Percentiles rank a stretch among this genome's conserved stretches.
Evolutionary conservation across 2,888 invertebrate species (phyloP).

Genomic region (Therioaphis trifolii): DNA sequence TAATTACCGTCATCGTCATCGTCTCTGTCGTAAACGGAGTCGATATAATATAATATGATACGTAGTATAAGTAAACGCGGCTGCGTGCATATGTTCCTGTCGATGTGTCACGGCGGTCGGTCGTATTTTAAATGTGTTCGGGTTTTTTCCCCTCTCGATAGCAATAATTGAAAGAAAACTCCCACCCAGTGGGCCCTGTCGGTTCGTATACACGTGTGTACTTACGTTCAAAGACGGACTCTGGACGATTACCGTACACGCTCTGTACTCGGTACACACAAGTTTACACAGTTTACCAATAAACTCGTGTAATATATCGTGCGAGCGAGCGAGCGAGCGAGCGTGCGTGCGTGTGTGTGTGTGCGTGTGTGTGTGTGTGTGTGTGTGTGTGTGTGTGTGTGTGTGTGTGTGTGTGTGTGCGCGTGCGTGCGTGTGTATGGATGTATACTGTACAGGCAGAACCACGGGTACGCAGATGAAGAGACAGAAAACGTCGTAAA

Average conservation of each 20-base stretch:
- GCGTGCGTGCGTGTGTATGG: too few species aligned
- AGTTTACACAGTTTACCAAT: too few species aligned
- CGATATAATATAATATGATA: too few species aligned
- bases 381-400: neutral
- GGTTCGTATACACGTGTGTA: neutral
- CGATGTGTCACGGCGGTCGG: conserved; percentile 1
- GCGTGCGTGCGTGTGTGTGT: neutral
- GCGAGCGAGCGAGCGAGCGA: too few species aligned
- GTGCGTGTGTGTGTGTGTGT: neutral
- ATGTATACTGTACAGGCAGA: too few species aligned
- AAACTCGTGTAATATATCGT: too few species aligned
- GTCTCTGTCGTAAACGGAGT: neutral
- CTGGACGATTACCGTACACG: too few species aligned
- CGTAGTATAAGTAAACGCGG: too few species aligned
- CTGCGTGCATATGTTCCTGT: conserved; percentile 11
- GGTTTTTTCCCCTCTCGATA: neutral
- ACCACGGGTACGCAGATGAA: conserved; percentile 6
- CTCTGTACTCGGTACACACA: too few species aligned
- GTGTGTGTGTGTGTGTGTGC: neutral
- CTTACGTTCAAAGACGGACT: neutral
- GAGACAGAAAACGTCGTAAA: conserved; percentile 27
- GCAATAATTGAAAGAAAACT: conserved; percentile 23
- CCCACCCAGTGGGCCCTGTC: neutral
- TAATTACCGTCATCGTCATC: too few species aligned
- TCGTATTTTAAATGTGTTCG: conserved; percentile 8